Evolutionary conservation across 2,888 invertebrate species (phyloP), one percentile per base, ranked within the genome.

Genomic region (Criorhina ranunculi): DNA sequence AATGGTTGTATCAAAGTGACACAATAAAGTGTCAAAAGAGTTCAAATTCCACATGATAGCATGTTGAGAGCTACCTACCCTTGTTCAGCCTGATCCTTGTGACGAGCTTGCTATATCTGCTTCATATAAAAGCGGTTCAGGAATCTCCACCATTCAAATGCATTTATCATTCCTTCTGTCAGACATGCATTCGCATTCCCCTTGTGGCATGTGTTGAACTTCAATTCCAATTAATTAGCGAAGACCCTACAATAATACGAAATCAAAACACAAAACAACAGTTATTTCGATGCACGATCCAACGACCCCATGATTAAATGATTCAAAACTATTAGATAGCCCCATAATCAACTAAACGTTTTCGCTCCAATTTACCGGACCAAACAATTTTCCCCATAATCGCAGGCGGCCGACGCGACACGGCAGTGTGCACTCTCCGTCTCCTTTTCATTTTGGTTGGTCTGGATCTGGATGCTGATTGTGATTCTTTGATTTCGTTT

Each of bases 331-430:
- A 81, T 86, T 86, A 86, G 86, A 86, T 59, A 53, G 72, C 76
- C 86, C 86, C 81, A 81, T 86, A 86, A 86, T 86, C 86, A 86
- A 62, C 86, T 86, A 86, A 86, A 86, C 86, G 86, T 86, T 86
- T n/a, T 86, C 80, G 60, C 77, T 86, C 86, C 86, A 86, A 86
- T 81, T 86, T 81, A 81, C 81, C 86, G 85, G 85, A 83, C 83
- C 83, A 83, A 83, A 83, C 69, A 83, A 83, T 83, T 85, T 85
- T 69, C 55, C 73, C 40, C 49, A 75, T 69, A 81, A 81, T 70
- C 46, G 11, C n/a, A 46, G 40, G 5, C 46, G n/a, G 62, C n/a
- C 11, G n/a, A 35, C 15, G 12, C 31, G 19, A n/a, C 5, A 19
- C 37, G 17, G 2, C 15, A 8, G 1, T 12, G 15, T n/a, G 11